phyloP scores from a whole-genome alignment of 2,888 invertebrate genomes.

The Cheilosia variabilis region DNA sequence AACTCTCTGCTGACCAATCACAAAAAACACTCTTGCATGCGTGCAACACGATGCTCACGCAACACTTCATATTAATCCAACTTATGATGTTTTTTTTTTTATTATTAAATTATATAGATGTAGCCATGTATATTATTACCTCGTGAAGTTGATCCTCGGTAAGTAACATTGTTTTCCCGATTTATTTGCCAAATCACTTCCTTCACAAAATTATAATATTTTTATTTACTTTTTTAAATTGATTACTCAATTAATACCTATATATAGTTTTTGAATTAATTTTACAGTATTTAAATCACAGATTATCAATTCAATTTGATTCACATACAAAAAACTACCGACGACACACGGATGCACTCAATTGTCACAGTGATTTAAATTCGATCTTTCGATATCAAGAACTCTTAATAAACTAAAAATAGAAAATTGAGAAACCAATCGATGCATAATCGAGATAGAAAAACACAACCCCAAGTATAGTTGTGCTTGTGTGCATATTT shows the following conservation, averaged over 20 bases:
- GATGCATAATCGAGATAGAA: constrained; percentile 67
- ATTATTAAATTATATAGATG: not conserved
- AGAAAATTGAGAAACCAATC: constrained; percentile 77
- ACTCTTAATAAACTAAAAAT: constrained; percentile 83
- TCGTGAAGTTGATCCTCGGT: constrained; percentile 83
- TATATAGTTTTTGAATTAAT: not conserved
- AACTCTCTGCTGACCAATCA: constrained; percentile 16
- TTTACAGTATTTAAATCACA: not conserved
- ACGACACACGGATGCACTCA: constrained; percentile 1
- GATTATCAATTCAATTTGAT: not conserved
- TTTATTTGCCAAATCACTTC: constrained; percentile 7
- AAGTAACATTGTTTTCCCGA: constrained; percentile 79
- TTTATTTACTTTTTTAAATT: constrained; percentile 14
- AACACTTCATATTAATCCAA: constrained; percentile 29
- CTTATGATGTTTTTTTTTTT: constrained; percentile 23
- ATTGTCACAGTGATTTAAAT: constrained; percentile 30
- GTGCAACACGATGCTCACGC: constrained; percentile 55
- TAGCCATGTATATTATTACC: constrained; percentile 76
- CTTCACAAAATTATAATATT: not conserved
- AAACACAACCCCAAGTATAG: constrained; percentile 43
- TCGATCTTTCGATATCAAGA: constrained; percentile 82
- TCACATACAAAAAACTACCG: not conserved
- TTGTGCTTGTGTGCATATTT: not conserved
- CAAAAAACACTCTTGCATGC: constrained; percentile 39
- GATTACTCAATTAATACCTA: not conserved